Evolutionary conservation across 2,888 invertebrate species (phyloP), one percentile per base, ranked within the genome.

Genomic region (Neoaliturus tenellus): DNA sequence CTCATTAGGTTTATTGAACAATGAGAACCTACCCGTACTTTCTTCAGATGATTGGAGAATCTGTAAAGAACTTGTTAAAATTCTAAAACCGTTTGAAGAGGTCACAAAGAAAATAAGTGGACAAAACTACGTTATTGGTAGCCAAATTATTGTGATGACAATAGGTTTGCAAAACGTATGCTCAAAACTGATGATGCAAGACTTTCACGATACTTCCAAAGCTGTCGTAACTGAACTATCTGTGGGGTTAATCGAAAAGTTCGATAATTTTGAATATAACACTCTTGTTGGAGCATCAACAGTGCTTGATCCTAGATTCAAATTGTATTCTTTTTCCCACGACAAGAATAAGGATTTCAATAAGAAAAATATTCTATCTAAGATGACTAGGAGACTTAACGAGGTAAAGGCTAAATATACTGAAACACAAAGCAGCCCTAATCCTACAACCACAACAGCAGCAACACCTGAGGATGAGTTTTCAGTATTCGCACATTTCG

Each of bases 101-200:
- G 67, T 81, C 10, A 62, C 81, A 17, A 25, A 14, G 0, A 67
- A 55, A 33, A 81, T 81, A 39, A 81, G 81, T 35, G 81, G 58
- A 23, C 48, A 75, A 28, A 25, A 31, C 33, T 81, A 62, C 20
- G 12, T 55, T 5, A 81, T 67, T 17, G 58, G 81, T 0, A 81
- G 81, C 23, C 81, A 62, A 20, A 17, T 41, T n/a, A 62, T 81
- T 23, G 44, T 58, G 5, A 14, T 62, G 10, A 62, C 62, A 41
- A 25, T 14, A 8, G 80, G 80, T 33, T 31, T 80, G 1, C 25
- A 44, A 14, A 25, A 55, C 28, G 58, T 80, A 1, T 80, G 80
- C 33, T 58, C 33, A 0, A 41, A 23, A 17, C 33, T 80, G 20
- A n/a, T 23, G 4, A 48, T 5, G 8, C 44, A 80, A 12, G 14